Evolutionary conservation across 2,113 vertebrate species (phyloP).

Genomic region (Archilochus colubris): DNA sequence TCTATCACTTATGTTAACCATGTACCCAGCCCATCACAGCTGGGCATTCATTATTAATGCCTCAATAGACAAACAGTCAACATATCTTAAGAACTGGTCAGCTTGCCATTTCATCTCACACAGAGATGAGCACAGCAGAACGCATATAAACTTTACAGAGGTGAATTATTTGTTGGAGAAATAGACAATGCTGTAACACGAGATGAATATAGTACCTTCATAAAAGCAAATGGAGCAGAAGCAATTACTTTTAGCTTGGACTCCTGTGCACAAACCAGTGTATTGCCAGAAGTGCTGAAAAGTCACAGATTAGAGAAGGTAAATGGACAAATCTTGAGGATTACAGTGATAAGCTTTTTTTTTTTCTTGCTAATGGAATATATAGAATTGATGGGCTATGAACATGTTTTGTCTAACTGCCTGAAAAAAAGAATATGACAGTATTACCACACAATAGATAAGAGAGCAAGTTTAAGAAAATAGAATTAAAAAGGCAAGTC

Average conservation of each 20-base stretch:
- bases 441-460: background rate
- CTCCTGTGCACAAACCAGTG: background rate
- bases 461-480: background rate
- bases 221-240: constrained; percentile 19
- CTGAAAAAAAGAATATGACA: background rate
- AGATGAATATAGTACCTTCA: background rate
- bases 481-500: background rate
- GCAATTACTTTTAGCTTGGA: background rate
- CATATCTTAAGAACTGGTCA: background rate
- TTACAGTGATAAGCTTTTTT: background rate
- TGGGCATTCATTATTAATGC: background rate
- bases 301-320: background rate
- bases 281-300: background rate
- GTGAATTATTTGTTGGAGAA: background rate
- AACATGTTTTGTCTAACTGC: background rate
- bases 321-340: background rate
- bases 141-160: background rate
- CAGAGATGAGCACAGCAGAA: background rate
- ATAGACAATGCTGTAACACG: background rate
- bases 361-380: background rate
- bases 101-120: background rate
- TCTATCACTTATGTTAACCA: background rate
- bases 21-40: background rate
- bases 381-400: background rate
- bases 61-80: background rate